Percentiles rank a stretch among this genome's conserved stretches.
phyloP scores from a whole-genome alignment of 2,888 invertebrate species.

The Thysanoteuthis rhombus region DNA sequence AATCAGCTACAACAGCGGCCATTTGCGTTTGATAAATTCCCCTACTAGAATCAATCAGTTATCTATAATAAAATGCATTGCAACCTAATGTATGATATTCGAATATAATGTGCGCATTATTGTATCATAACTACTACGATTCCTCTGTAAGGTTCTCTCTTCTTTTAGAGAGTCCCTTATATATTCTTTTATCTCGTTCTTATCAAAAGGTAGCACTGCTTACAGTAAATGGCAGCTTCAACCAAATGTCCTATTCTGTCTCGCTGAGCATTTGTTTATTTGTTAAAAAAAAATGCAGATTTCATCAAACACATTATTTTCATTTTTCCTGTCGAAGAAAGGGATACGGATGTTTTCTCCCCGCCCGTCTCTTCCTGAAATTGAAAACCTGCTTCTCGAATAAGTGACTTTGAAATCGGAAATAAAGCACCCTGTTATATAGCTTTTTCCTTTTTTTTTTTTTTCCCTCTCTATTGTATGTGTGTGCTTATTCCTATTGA shows the following conservation, averaged over 20 bases:
- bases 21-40: not conserved
- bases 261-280: not conserved
- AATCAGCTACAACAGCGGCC: not conserved
- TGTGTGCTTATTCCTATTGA: not conserved
- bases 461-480: not conserved
- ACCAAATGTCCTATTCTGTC: not conserved
- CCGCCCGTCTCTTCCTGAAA: not conserved
- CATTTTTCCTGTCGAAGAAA: not conserved
- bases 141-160: not conserved
- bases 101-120: not conserved
- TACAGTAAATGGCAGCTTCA: not conserved
- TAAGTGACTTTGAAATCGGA: not conserved
- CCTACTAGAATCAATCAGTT: not conserved
- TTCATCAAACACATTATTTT: constrained; percentile 12
- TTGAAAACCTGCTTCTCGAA: not conserved
- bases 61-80: not conserved
- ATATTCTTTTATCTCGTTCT: not conserved
- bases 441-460: not conserved
- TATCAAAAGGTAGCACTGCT: not conserved
- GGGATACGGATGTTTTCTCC: not conserved
- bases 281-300: not conserved
- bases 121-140: not conserved
- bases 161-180: not conserved
- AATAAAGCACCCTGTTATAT: not conserved
- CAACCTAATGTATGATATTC: not conserved